phyloP scores from a whole-genome alignment of 2,888 invertebrate species.

The Athetis lepigone region DNA sequence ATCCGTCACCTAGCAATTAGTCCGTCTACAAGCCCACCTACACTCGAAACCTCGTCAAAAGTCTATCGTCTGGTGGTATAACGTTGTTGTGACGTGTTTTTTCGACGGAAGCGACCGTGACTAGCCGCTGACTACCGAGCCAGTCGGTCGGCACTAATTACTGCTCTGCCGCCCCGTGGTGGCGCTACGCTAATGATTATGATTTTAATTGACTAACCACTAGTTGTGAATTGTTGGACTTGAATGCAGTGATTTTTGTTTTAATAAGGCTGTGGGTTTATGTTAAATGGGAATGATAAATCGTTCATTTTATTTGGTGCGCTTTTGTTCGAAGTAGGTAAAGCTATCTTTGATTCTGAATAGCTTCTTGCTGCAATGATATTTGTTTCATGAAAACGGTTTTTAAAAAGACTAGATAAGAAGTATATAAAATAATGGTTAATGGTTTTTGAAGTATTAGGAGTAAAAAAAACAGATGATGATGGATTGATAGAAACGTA shows the following conservation, averaged over 20 bases:
- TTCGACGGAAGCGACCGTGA: constrained; percentile 63
- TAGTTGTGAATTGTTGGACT: constrained; percentile 51
- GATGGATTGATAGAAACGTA: background rate
- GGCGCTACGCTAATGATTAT: constrained; percentile 63
- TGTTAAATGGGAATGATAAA: constrained; percentile 6
- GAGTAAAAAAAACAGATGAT: background rate
- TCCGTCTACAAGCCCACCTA: constrained; percentile 39
- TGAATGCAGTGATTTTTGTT: constrained; percentile 47
- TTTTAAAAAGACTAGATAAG: background rate
- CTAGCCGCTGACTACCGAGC: constrained; percentile 54
- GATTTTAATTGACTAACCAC: constrained; percentile 61
- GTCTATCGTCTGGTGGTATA: constrained; percentile 48
- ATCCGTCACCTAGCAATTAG: constrained; percentile 45
- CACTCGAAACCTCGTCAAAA: constrained; percentile 42
- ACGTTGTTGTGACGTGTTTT: constrained; percentile 63
- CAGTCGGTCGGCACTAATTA: constrained; percentile 61
- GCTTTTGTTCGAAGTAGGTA: background rate
- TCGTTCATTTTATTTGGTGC: background rate
- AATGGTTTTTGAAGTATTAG: background rate
- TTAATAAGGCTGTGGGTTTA: constrained; percentile 22
- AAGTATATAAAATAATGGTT: background rate
- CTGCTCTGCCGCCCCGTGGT: constrained; percentile 51
- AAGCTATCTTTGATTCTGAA: background rate
- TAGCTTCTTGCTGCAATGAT: background rate
- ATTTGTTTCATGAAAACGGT: too few relatives aligned